These are phyloP conservation scores for Calliopsis andreniformis DNA, from an alignment of 1,140 invertebrate species.

Conservation along the genomic window DNA sequence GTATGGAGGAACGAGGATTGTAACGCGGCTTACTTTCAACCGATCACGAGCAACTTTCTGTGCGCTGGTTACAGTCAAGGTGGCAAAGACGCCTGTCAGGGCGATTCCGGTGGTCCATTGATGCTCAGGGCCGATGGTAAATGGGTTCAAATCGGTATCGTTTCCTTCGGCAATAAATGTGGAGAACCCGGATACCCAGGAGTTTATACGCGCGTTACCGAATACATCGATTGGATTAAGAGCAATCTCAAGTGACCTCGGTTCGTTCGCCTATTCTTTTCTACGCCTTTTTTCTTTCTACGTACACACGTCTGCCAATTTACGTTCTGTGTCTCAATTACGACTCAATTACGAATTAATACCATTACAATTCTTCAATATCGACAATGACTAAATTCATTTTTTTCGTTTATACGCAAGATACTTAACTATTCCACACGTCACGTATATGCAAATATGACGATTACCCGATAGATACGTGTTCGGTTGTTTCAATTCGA, in stretches of 20 bases:
- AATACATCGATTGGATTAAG: conserved; percentile 85
- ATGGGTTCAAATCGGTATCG: conserved; percentile 94
- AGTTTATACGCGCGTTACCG: conserved; percentile 87
- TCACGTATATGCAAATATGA: not conserved
- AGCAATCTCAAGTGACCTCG: conserved; percentile 77
- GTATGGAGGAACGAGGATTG: conserved; percentile 96
- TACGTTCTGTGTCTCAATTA: too few relatives aligned
- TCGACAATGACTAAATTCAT: too few relatives aligned
- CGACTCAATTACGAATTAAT: too few relatives aligned
- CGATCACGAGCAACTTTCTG: conserved; percentile 94
- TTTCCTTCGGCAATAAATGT: conserved; percentile 95
- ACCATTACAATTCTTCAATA: too few relatives aligned
- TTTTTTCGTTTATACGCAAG: too few relatives aligned
- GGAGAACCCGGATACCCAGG: conserved; percentile 93
- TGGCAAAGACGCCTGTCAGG: conserved; percentile 95
- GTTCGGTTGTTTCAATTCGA: not conserved
- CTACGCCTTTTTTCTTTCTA: too few relatives aligned
- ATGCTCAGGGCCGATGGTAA: conserved; percentile 89
- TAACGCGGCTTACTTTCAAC: conserved; percentile 94
- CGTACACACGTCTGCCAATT: too few relatives aligned
- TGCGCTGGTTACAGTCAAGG: conserved; percentile 95
- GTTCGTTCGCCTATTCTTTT: not conserved
- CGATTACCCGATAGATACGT: not conserved
- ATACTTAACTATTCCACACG: conserved; percentile 7
- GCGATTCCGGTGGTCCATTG: conserved; percentile 89